A percentile compares a stretch with the other conserved stretches of the same genome.
Evolutionary conservation across 2,888 invertebrate species (phyloP).

Genomic region (Andrena camellia): DNA sequence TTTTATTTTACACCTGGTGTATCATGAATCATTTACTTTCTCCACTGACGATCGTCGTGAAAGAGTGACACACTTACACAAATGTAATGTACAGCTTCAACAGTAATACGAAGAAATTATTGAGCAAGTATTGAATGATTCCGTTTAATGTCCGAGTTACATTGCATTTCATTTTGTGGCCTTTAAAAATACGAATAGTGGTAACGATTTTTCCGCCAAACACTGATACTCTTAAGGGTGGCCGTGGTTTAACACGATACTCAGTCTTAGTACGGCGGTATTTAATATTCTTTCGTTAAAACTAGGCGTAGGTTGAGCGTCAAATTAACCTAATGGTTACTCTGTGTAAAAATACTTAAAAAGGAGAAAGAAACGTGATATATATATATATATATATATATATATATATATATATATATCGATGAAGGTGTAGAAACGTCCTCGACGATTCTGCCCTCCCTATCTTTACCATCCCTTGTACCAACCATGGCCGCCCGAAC

Average conservation of each 20-base stretch:
- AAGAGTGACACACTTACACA: background rate
- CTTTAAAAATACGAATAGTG: background rate
- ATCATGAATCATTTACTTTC: constrained; percentile 23
- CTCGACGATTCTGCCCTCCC: constrained; percentile 9
- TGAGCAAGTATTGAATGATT: background rate
- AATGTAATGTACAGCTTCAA: background rate
- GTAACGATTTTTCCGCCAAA: background rate
- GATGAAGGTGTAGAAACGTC: background rate
- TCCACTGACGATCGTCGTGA: background rate
- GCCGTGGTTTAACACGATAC: constrained; percentile 6
- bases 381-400: constrained; percentile 54
- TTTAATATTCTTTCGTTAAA: background rate
- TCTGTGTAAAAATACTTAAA: constrained; percentile 20
- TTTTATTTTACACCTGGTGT: background rate
- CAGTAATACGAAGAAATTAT: background rate
- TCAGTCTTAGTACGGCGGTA: constrained; percentile 9
- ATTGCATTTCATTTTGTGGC: background rate
- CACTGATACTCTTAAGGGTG: background rate
- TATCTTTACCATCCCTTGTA: constrained; percentile 73
- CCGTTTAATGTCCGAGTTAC: background rate
- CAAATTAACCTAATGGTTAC: constrained; percentile 2
- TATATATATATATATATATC: constrained; percentile 42
- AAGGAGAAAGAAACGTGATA: constrained; percentile 4
- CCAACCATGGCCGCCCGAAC: constrained; percentile 57
- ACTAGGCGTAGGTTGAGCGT: background rate